phyloP scores from a whole-genome alignment of 2,797 vertebrate species.

The Eospalax fontanierii region DNA sequence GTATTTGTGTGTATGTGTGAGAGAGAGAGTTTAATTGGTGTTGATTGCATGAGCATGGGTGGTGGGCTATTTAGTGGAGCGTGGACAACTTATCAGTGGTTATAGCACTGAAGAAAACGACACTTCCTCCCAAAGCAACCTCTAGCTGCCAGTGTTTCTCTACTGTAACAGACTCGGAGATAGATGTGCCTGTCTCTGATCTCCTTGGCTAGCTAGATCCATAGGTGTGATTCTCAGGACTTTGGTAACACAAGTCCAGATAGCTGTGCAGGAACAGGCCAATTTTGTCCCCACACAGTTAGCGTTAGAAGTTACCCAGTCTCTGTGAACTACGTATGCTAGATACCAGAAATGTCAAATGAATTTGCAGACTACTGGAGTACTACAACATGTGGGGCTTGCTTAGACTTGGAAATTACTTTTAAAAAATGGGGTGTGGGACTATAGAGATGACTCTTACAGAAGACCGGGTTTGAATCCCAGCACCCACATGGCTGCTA shows the following conservation, averaged over 20 bases:
- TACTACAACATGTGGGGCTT: neutral
- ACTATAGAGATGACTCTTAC: too few species aligned
- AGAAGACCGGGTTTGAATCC: too few species aligned
- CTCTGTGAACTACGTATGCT: neutral
- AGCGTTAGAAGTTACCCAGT: neutral
- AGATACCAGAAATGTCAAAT: neutral
- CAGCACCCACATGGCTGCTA: too few species aligned
- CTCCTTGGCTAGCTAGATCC: neutral
- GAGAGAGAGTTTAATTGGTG: too few species aligned
- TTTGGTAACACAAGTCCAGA: neutral
- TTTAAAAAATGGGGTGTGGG: neutral
- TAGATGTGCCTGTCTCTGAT: neutral
- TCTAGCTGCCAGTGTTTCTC: neutral
- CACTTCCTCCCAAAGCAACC: too few species aligned
- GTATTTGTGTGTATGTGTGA: too few species aligned
- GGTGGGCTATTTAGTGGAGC: neutral
- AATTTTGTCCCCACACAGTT: neutral
- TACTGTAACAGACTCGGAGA: too few species aligned
- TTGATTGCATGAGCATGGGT: neutral
- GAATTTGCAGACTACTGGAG: neutral
- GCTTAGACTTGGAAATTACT: neutral
- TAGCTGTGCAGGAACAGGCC: neutral
- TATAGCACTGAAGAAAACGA: neutral
- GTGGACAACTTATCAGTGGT: neutral
- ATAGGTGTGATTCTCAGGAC: neutral